phyloP scores from a whole-genome alignment of 2,797 vertebrate species.

The Sylvia borin region DNA sequence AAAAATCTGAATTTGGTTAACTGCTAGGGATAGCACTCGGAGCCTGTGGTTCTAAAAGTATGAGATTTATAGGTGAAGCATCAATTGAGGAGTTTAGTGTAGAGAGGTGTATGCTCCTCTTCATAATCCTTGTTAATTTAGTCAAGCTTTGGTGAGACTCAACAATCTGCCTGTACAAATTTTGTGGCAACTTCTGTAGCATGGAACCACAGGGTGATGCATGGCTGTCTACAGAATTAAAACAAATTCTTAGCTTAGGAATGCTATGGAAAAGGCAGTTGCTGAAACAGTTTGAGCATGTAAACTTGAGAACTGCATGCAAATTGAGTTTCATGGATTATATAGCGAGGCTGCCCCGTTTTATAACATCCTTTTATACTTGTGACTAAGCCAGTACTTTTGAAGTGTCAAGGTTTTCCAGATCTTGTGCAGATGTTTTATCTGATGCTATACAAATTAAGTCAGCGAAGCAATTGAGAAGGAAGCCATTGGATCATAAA shows the following conservation, averaged over 20 bases:
- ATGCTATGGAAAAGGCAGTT: neutral
- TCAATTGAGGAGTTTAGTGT: neutral
- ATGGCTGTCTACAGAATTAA: neutral
- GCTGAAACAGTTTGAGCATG: neutral
- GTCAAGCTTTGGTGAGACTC: neutral
- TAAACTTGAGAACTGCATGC: neutral
- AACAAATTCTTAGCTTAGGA: neutral
- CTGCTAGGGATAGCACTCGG: neutral
- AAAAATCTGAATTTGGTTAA: neutral
- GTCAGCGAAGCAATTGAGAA: neutral
- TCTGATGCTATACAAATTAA: neutral
- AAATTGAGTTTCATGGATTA: neutral
- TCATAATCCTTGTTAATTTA: neutral
- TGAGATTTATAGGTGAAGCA: neutral
- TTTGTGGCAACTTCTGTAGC: neutral
- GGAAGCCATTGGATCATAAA: neutral
- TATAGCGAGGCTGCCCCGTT: neutral
- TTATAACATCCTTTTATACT: neutral
- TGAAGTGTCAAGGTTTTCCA: neutral
- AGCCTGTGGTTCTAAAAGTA: neutral
- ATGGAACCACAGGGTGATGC: too few relatives aligned
- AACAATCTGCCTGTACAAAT: neutral
- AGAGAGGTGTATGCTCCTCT: neutral
- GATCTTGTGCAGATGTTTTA: neutral
- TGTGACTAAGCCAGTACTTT: neutral